Conservation (phyloP, 1,140 invertebrate species). For the Trichomalopsis sarcophagae region DNA sequence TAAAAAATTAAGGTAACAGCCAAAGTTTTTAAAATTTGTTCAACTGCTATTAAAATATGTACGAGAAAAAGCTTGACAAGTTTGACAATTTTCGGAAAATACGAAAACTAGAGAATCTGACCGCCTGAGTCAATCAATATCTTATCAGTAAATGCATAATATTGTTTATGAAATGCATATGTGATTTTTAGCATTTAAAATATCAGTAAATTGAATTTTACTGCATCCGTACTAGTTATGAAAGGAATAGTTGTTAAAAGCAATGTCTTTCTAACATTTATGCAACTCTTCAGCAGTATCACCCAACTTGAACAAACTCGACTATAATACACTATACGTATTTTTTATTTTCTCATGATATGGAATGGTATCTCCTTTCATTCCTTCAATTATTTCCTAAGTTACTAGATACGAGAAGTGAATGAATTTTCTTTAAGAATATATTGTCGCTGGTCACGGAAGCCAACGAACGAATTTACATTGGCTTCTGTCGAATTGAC, state of each 20-base stretch:
- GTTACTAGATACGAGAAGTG: background rate
- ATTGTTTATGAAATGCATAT: no score
- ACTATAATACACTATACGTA: conserved; percentile 30
- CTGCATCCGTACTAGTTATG: background rate
- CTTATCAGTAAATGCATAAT: background rate
- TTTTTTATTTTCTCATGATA: conserved; percentile 37
- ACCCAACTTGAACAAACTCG: conserved; percentile 9
- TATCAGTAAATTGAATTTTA: no score
- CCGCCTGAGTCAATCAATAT: background rate
- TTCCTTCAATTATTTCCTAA: background rate
- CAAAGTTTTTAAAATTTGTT: background rate
- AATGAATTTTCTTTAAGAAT: conserved; percentile 28
- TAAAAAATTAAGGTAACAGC: background rate
- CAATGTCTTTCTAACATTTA: conserved; percentile 20
- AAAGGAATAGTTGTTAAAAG: background rate
- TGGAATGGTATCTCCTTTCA: conserved; percentile 37
- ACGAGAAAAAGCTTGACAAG: background rate
- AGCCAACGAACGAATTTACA: conserved; percentile 41
- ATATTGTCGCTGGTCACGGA: conserved; percentile 23
- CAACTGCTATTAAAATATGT: background rate
- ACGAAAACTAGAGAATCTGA: background rate
- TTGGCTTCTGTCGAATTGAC: background rate
- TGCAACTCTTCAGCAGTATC: conserved; percentile 11
- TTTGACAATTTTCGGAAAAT: background rate
- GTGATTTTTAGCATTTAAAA: no score